phyloP scores from a whole-genome alignment of 2,888 invertebrate genomes.

The Coelinius sp. region DNA sequence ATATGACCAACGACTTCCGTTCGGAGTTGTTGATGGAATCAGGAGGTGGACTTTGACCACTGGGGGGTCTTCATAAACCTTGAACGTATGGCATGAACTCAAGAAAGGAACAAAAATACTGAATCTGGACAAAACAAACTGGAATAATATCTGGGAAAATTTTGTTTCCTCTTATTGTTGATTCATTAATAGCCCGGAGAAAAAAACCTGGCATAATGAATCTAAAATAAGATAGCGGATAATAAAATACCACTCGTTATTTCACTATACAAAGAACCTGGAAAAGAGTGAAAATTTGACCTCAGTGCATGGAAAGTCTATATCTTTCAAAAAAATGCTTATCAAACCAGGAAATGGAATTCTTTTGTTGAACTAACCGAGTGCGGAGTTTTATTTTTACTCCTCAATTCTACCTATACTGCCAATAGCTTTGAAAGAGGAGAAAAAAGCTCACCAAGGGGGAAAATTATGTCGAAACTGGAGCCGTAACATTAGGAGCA shows the following conservation, averaged over 20 bases:
- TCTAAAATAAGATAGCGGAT: too few relatives aligned
- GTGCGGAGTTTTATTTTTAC: conserved; percentile 24
- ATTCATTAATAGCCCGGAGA: too few relatives aligned
- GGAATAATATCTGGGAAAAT: background rate
- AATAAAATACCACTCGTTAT: too few relatives aligned
- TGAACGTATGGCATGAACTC: background rate
- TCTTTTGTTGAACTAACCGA: conserved; percentile 38
- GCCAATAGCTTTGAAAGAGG: conserved; percentile 56
- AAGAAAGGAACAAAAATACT: background rate
- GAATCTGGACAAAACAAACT: background rate
- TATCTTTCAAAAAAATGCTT: background rate
- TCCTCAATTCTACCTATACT: conserved; percentile 33
- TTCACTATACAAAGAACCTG: too few relatives aligned
- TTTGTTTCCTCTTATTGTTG: too few relatives aligned
- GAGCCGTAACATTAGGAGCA: conserved; percentile 70
- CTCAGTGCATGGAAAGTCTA: too few relatives aligned
- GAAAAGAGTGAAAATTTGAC: too few relatives aligned
- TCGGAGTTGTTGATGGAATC: conserved; percentile 24
- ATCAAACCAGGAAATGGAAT: conserved; percentile 16
- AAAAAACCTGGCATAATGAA: too few relatives aligned
- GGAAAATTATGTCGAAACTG: conserved; percentile 68
- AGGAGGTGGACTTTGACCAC: conserved; percentile 18
- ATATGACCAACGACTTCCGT: conserved; percentile 19
- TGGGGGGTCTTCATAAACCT: conserved; percentile 26
- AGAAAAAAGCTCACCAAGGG: conserved; percentile 48